Percentiles rank a stretch among this genome's conserved stretches.
Evolutionary conservation across 1,140 invertebrate genomes (phyloP).

Genomic region (Acromyrmex charruanus): DNA sequence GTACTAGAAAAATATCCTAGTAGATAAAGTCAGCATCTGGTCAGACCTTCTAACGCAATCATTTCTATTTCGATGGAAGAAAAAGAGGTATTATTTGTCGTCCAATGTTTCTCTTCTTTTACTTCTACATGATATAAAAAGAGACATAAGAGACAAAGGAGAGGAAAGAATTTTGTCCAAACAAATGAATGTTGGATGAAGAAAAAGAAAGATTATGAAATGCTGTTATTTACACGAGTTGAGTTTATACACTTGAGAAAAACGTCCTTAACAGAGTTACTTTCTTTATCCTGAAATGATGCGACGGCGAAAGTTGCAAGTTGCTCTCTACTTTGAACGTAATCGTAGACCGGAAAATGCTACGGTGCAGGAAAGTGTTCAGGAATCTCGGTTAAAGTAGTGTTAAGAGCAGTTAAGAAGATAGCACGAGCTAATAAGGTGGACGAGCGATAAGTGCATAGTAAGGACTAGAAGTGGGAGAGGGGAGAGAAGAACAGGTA

Average conservation of each 20-base stretch:
- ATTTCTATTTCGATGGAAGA: neutral
- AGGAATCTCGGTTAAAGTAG: conserved; percentile 51
- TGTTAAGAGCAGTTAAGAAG: conserved; percentile 61
- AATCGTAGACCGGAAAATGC: conserved; percentile 55
- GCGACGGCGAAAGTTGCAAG: conserved; percentile 44
- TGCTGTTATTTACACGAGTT: conserved; percentile 46
- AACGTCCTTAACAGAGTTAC: conserved; percentile 43
- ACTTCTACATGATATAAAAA: neutral
- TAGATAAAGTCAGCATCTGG: conserved; percentile 14
- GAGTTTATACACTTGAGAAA: conserved; percentile 37
- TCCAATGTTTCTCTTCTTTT: conserved; percentile 1
- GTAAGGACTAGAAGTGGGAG: neutral
- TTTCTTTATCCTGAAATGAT: conserved; percentile 42
- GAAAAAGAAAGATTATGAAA: conserved; percentile 20
- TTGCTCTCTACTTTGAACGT: conserved; percentile 47
- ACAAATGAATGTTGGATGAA: conserved; percentile 11
- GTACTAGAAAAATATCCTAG: neutral
- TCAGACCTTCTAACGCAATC: neutral
- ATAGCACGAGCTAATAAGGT: conserved; percentile 60
- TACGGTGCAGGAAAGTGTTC: conserved; percentile 40
- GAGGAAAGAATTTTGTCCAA: neutral
- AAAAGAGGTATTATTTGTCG: conserved; percentile 29
- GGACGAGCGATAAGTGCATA: conserved; percentile 66
- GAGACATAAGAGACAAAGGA: neutral
- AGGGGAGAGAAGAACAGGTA: neutral